These are phyloP conservation scores for Drosophila fulvimacula DNA, from an alignment of 2,888 invertebrate genomes.

Conservation along the genomic window DNA sequence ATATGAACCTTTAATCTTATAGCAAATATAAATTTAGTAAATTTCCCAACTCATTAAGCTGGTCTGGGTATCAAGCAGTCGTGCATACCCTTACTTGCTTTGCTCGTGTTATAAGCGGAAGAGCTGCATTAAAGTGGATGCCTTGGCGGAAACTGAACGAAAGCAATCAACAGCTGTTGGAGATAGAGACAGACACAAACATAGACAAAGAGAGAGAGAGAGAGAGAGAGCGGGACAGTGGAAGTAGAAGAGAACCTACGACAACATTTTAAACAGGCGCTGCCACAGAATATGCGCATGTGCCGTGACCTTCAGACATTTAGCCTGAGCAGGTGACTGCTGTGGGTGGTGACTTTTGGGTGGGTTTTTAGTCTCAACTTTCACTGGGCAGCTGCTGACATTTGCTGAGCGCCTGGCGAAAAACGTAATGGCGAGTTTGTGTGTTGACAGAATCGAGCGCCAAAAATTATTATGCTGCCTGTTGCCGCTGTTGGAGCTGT, in stretches of 20 bases:
- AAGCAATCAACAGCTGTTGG: conserved; percentile 61
- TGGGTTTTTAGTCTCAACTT: conserved; percentile 17
- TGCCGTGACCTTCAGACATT: conserved; percentile 76
- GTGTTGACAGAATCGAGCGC: conserved; percentile 73
- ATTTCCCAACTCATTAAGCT: neutral
- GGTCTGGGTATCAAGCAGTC: neutral
- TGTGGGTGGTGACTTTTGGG: conserved; percentile 3
- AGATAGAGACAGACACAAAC: conserved; percentile 1
- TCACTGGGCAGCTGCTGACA: conserved; percentile 14
- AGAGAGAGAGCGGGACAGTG: neutral
- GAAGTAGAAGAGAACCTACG: conserved; percentile 61
- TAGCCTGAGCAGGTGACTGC: neutral
- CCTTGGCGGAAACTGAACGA: conserved; percentile 44
- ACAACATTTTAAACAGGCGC: conserved; percentile 56
- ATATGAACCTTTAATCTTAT: neutral
- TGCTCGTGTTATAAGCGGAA: conserved; percentile 28
- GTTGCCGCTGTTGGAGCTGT: conserved; percentile 11
- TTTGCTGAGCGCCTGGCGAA: conserved; percentile 68
- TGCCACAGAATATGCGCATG: conserved; percentile 68
- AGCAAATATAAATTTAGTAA: neutral
- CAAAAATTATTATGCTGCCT: conserved; percentile 54
- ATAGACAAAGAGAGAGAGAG: neutral
- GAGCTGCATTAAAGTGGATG: conserved; percentile 30
- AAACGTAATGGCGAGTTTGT: conserved; percentile 82
- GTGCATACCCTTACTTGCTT: neutral